A percentile compares a stretch with the other conserved stretches of the same genome.
phyloP scores from a whole-genome alignment of 2,888 invertebrate species.

The Hypomecis punctinalis region DNA sequence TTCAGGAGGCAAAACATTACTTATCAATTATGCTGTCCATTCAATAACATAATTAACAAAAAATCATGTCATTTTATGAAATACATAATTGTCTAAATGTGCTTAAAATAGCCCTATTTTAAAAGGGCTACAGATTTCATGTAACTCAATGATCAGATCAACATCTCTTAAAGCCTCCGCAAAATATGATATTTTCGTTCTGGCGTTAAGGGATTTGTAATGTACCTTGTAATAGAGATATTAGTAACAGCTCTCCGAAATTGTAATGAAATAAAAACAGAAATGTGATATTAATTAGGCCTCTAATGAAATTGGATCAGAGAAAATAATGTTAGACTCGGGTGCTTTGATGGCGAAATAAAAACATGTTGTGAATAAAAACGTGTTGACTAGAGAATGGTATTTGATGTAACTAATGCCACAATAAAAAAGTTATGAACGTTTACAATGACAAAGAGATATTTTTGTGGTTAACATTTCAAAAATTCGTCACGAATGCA shows the following conservation, averaged over 20 bases:
- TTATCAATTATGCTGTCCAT: no score
- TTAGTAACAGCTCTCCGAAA: slow-evolving; percentile 17
- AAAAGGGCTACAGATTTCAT: not conserved
- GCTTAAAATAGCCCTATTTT: no score
- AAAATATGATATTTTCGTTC: not conserved
- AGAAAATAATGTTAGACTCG: slow-evolving; percentile 4
- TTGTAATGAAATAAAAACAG: slow-evolving; percentile 29
- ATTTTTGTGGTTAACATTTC: no score
- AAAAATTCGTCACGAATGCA: no score
- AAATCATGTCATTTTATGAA: no score
- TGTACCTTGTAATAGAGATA: slow-evolving; percentile 20
- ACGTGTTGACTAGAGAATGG: not conserved
- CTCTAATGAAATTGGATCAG: slow-evolving; percentile 25
- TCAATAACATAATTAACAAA: no score
- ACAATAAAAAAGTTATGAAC: no score
- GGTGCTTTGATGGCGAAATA: slow-evolving; percentile 13
- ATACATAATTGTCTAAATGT: no score
- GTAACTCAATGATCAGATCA: not conserved
- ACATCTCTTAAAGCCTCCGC: not conserved
- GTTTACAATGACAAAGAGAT: no score
- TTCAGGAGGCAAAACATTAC: no score
- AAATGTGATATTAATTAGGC: slow-evolving; percentile 33
- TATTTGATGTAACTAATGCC: no score
- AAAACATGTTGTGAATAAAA: slow-evolving; percentile 1
- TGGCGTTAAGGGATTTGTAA: slow-evolving; percentile 1